Evolutionary conservation across 2,888 invertebrate species (phyloP), one percentile per base, ranked within the genome.

Genomic region (Glaucopsyche alexis): DNA sequence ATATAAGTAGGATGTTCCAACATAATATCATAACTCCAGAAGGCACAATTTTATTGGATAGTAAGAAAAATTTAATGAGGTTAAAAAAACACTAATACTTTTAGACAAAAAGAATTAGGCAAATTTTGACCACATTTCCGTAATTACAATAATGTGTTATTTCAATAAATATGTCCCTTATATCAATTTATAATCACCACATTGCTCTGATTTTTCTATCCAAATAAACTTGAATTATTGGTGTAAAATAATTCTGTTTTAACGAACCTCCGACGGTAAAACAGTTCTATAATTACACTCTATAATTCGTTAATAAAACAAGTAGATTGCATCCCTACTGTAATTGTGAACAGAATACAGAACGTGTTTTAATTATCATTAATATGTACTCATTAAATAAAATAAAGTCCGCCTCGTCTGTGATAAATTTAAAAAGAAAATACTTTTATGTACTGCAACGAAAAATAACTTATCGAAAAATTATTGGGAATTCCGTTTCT

Each of bases 341-440:
- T 42, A 42, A 60, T 60, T 60, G 60, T 60, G 60, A 60, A 60
- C 60, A 60, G 60, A 29, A 29, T n/a, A 55, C 60, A 11, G 60
- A 60, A 60, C 60, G 60, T 66, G 42, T 42, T 66, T 66, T 66
- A 66, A 66, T 66, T 42, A 66, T 66, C 66, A 66, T 66, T 66
- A 66, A 66, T 60, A 60, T 60, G 60, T 60, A 29, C 60, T 60
- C 60, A 29, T 60, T 60, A 60, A 60, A 60, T 60, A 29, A 60
- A 60, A 60, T 60, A 29, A 60, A 60, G 16, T 13, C 16, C 1
- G 29, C 29, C 14, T 16, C 6, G 29, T 60, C 60, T 29, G 60
- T 60, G 60, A 13, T 60, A 29, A 60, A 60, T 29, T 60, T 38
- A 60, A 60, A 60, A 29, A 60, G 11, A 38, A 29, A 29, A 29